Base-by-base conservation (phyloP, 2,113 vertebrate genomes). In the Centrocercus urophasianus region DNA sequence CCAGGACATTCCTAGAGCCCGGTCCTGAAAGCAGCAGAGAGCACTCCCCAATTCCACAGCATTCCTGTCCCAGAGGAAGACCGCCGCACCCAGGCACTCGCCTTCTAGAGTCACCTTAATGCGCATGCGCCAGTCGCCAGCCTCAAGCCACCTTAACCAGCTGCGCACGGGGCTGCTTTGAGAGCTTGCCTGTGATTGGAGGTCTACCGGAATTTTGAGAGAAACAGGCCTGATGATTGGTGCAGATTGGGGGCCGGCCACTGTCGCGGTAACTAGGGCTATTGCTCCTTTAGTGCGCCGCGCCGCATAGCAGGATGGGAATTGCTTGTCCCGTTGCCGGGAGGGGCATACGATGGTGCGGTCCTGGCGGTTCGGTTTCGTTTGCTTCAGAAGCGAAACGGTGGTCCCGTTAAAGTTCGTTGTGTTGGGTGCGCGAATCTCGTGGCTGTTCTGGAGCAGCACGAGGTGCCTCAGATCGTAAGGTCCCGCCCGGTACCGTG, bases 151-250 rank as follows among this genome's bases (percentile, higher is more conserved):
- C 77, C 65, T 88, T 88, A 84, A 76, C 1, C 30, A 6, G 16
- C 13, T 2, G 36, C 11, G 0, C 38, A 2, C 6, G 38, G 14
- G 7, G 16, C 2, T 8, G 6, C 47, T n/a, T 32, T 76, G 47
- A 92, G 79, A 88, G 34, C 3, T 54, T n/a, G 30, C 9, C 56
- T 48, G 61, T 74, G 84, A 93, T 91, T 96, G 93, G 95, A 5
- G 4, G 0, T 0, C 10, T 10, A 3, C 8, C 8, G 9, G 12
- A 11, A 1, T 0, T 1, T 2, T 4, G 27, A 4, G 7, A 88
- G 85, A 79, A 92, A 90, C 45, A 8, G 9, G 70, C 22, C 3
- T 63, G 5, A 4, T 52, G 71, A 97, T 91, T 96, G 96, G 92
- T 66, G 13, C 32, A 67, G 42, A 52, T 8, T 8, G 40, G 24